Conservation (phyloP, 2,888 invertebrate species). For the Dryobota labecula region DNA sequence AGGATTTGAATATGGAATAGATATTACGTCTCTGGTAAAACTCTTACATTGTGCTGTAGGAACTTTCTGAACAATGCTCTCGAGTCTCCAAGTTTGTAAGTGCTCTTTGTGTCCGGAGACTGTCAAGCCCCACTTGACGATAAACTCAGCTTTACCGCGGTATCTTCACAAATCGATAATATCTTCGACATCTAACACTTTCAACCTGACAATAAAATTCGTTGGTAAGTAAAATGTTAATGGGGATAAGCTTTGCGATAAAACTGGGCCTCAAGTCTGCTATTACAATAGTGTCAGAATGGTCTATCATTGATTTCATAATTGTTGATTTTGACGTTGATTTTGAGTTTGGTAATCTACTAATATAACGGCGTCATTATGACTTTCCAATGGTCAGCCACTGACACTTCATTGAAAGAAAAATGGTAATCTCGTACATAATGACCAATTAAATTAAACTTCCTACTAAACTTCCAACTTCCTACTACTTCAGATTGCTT, state of each 20-base stretch:
- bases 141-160: constrained; percentile 38
- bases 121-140: constrained; percentile 33
- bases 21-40: constrained; percentile 6
- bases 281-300: no score
- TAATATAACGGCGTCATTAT: no score
- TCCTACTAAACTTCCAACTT: no score
- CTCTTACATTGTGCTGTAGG: constrained; percentile 22
- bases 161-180: constrained; percentile 30
- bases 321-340: no score
- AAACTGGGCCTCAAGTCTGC: no score
- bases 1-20: neutral
- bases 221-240: constrained; percentile 19
- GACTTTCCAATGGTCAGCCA: no score
- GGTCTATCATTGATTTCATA: no score
- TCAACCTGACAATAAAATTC: constrained; percentile 1
- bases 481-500: no score
- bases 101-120: constrained; percentile 22
- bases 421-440: no score
- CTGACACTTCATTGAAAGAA: no score
- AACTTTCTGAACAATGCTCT: constrained; percentile 48
- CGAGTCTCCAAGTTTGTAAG: constrained; percentile 28
- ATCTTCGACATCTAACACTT: constrained; percentile 33
- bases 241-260: constrained; percentile 8
- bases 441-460: no score
- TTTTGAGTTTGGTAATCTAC: no score